Percentiles rank a stretch among this genome's conserved stretches.
phyloP scores from a whole-genome alignment of 2,113 vertebrate genomes.

The Cyrtonyx montezumae region DNA sequence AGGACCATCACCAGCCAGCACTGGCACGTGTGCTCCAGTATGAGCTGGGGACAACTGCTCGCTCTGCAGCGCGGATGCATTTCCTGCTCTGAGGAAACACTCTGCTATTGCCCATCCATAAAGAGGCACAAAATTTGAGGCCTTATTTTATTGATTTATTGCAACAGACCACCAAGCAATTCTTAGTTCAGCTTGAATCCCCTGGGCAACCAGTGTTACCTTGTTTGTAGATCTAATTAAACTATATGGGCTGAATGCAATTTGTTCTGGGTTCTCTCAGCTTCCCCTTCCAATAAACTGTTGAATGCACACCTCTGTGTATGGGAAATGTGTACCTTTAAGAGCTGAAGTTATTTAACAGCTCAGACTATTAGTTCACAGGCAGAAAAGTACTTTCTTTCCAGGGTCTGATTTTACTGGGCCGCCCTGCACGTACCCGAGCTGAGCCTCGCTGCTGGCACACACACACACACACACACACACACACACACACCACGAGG shows the following conservation, averaged over 20 bases:
- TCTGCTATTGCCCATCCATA: neutral
- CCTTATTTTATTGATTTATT: neutral
- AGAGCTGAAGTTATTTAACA: constrained; percentile 67
- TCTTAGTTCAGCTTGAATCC: constrained; percentile 54
- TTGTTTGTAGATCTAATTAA: constrained; percentile 76
- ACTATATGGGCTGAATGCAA: constrained; percentile 71
- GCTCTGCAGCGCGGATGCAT: neutral
- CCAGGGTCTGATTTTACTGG: constrained; percentile 54
- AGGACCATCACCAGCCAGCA: neutral
- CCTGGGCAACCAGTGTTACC: constrained; percentile 73
- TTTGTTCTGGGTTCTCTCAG: constrained; percentile 72
- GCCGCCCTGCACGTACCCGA: constrained; percentile 5
- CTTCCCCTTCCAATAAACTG: constrained; percentile 68
- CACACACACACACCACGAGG: rapidly evolving
- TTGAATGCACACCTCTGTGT: constrained; percentile 66
- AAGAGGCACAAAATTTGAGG: neutral
- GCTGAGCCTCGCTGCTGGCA: neutral
- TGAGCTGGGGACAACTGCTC: neutral
- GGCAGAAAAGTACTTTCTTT: constrained; percentile 53
- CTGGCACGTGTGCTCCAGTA: neutral
- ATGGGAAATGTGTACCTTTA: constrained; percentile 56
- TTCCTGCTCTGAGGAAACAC: constrained; percentile 8
- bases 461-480: rapidly evolving
- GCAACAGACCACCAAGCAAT: constrained; percentile 61
- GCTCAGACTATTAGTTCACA: constrained; percentile 68